phyloP scores from a whole-genome alignment of 2,888 invertebrate species.

The Yponomeuta evonymella region DNA sequence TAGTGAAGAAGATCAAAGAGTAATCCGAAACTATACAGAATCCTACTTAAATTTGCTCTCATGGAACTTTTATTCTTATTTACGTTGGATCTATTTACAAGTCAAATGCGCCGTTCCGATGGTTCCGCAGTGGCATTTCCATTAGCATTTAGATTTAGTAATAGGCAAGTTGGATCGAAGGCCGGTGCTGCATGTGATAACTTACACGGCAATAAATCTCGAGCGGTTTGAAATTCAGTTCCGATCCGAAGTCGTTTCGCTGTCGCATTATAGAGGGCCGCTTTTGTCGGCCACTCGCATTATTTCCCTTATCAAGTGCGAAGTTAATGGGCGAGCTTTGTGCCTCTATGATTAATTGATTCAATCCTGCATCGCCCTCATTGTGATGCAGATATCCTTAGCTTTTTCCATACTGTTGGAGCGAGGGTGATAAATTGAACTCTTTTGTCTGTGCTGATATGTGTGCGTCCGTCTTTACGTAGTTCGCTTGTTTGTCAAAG shows the following conservation, averaged over 20 bases:
- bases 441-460: constrained; percentile 33
- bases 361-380: constrained; percentile 54
- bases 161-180: neutral
- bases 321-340: constrained; percentile 74
- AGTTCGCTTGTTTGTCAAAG: constrained; percentile 8
- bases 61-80: neutral
- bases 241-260: constrained; percentile 34
- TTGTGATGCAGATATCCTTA: constrained; percentile 71
- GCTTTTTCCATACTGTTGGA: constrained; percentile 53
- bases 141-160: neutral
- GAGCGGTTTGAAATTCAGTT: constrained; percentile 40
- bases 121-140: neutral
- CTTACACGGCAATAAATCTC: constrained; percentile 55
- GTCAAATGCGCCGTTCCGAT: neutral
- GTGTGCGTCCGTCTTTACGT: neutral
- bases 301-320: constrained; percentile 71
- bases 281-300: constrained; percentile 62
- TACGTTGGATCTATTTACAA: neutral
- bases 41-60: neutral
- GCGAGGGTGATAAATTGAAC: constrained; percentile 53
- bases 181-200: constrained; percentile 46
- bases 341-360: constrained; percentile 73
- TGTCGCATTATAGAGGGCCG: constrained; percentile 49
- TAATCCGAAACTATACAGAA: neutral
- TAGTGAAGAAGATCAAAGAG: neutral